These are phyloP conservation scores for Balaeniceps rex DNA, from an alignment of 2,113 vertebrate genomes.

Conservation along the genomic window DNA sequence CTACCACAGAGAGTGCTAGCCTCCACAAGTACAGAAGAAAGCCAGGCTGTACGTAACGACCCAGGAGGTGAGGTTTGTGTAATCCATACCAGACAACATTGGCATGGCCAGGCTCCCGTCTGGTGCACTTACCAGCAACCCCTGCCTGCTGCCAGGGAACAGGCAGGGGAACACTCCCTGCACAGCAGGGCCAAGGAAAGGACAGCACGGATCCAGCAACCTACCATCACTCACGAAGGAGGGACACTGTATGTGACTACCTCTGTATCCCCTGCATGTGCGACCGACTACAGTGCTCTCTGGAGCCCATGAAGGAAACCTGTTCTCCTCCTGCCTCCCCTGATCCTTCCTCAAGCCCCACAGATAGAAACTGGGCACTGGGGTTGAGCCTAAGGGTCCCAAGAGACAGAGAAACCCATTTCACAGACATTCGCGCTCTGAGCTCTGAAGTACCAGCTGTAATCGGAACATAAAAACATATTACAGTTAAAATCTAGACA, in stretches of 20 bases:
- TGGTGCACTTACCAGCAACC: rapidly evolving
- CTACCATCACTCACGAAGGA: too few relatives aligned
- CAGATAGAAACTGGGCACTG: neutral
- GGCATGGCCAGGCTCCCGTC: rapidly evolving
- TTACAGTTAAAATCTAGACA: constrained; percentile 26
- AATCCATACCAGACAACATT: rapidly evolving
- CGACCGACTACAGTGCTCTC: neutral
- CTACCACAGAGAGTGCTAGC: too few relatives aligned
- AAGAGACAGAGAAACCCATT: neutral
- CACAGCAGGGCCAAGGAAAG: neutral
- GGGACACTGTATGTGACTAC: neutral
- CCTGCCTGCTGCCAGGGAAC: neutral
- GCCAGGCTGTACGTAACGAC: neutral
- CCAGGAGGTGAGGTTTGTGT: neutral
- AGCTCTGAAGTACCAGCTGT: neutral
- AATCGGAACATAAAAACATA: constrained; percentile 3
- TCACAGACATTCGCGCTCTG: neutral
- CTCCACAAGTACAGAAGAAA: neutral
- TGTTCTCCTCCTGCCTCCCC: neutral
- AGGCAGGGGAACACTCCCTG: neutral
- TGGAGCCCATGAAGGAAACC: neutral
- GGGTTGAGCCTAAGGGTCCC: neutral
- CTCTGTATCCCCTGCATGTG: neutral
- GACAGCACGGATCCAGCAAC: neutral
- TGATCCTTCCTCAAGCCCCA: neutral